These are phyloP conservation scores for Drosophila pectinifera DNA, from an alignment of 1,140 invertebrate species.

Conservation along the genomic window DNA sequence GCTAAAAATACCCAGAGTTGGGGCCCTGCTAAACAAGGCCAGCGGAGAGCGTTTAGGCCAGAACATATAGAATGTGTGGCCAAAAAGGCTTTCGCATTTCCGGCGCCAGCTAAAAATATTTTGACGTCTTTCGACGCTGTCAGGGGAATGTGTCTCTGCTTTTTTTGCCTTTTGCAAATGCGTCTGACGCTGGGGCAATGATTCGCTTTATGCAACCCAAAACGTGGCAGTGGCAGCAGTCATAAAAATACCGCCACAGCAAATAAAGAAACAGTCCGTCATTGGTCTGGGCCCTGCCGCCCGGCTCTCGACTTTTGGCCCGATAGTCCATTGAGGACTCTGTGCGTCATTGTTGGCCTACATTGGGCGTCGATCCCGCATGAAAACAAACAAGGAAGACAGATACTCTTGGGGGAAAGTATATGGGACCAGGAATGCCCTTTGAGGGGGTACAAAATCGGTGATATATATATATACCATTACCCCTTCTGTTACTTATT, in stretches of 20 bases:
- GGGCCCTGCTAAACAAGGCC: slow-evolving; percentile 11
- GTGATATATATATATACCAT: no score
- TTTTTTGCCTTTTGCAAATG: slow-evolving; percentile 54
- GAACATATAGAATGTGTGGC: slow-evolving; percentile 14
- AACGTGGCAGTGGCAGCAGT: slow-evolving; percentile 36
- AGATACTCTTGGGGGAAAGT: background rate
- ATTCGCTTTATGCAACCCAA: slow-evolving; percentile 50
- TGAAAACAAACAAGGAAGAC: slow-evolving; percentile 53
- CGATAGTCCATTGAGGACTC: slow-evolving; percentile 57
- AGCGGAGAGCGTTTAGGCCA: slow-evolving; percentile 23
- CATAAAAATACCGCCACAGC: slow-evolving; percentile 36
- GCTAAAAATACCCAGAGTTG: slow-evolving; percentile 61
- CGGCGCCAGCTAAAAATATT: slow-evolving; percentile 80
- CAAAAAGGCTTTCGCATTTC: slow-evolving; percentile 74
- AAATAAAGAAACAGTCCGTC: slow-evolving; percentile 60
- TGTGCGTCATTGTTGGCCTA: slow-evolving; percentile 81
- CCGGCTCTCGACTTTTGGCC: slow-evolving; percentile 5
- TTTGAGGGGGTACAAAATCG: no score
- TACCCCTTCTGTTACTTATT: no score
- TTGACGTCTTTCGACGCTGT: slow-evolving; percentile 63
- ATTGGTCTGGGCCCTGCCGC: slow-evolving; percentile 14
- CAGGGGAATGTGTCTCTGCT: slow-evolving; percentile 38
- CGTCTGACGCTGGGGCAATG: slow-evolving; percentile 39
- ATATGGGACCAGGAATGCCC: slow-evolving; percentile 5
- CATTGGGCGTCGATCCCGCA: slow-evolving; percentile 56